Percentiles rank a stretch among this genome's conserved stretches.
phyloP scores from a whole-genome alignment of 2,888 invertebrate species.

The Brachyopa scutellaris region DNA sequence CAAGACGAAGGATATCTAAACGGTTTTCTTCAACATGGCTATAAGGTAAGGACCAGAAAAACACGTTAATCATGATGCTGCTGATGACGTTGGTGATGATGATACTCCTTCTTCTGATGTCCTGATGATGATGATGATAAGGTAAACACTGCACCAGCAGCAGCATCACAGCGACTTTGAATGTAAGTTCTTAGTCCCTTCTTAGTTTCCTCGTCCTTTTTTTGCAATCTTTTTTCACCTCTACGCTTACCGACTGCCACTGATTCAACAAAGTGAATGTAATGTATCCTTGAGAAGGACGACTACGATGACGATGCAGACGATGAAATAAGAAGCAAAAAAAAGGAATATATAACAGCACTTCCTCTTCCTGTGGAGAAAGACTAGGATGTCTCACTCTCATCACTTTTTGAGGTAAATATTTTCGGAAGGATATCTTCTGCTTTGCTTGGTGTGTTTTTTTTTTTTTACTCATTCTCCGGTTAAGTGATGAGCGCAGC shows the following conservation, averaged over 20 bases:
- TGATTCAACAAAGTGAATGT: conserved; percentile 72
- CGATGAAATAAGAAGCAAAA: conserved; percentile 36
- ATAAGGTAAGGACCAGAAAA: conserved; percentile 24
- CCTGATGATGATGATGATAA: conserved; percentile 52
- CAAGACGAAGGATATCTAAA: conserved; percentile 48
- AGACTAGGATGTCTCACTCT: conserved; percentile 58
- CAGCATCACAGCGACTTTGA: conserved; percentile 48
- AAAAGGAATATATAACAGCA: no score
- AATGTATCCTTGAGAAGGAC: conserved; percentile 68
- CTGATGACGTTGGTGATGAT: conserved; percentile 30
- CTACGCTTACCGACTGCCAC: conserved; percentile 51
- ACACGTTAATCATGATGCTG: conserved; percentile 55
- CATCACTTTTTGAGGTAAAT: conserved; percentile 69
- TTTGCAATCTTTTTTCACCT: conserved; percentile 36
- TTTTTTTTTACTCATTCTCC: neutral
- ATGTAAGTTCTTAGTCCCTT: conserved; percentile 39
- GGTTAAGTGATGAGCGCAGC: conserved; percentile 66
- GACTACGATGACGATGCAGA: conserved; percentile 38
- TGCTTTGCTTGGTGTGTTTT: conserved; percentile 42
- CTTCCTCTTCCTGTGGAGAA: conserved; percentile 31
- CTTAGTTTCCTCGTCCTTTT: neutral
- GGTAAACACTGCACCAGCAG: conserved; percentile 55
- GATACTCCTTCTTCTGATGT: neutral
- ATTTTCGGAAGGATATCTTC: conserved; percentile 70
- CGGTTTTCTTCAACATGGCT: conserved; percentile 32